Evolutionary conservation across 53 echinoderm and acorn worm species (phyloP), one percentile per base, ranked within the genome.

Genomic region (Temnopleurus reevesii): DNA sequence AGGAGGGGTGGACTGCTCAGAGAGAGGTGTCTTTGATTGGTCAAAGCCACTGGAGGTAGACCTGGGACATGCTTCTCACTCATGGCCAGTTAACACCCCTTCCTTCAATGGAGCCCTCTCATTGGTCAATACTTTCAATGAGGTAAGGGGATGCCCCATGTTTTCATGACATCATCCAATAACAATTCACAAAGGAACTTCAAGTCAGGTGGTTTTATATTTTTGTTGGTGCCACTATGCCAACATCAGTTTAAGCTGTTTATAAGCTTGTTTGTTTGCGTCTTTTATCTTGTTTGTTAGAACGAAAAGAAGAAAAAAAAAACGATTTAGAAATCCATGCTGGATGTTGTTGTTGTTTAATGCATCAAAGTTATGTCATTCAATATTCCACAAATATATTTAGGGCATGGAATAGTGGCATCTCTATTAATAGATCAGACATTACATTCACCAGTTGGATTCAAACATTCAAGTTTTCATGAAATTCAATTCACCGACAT

Each of bases 51-150:
- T 38, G 8, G 19, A 23, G 23, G n/a, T 38, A 56, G 35, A 49
- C 33, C 55, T 19, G 24, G 33, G 29, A 7, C 83, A 55, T 83
- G 83, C 12, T 24, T 56, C 83, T 83, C n/a, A 23, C n/a, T 15
- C 56, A 83, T 83, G 83, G 21, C 57, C 36, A 55, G n/a, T 49
- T 56, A 35, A 53, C 83, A 33, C 83, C 83, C 83, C 54, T 33
- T 31, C 33, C 55, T 27, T 56, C 10, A 49, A 41, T 83, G 41
- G 36, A 10, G 43, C 55, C 18, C 18, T 56, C 8, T 26, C 5
- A 83, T 83, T 83, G 83, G 83, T 55, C 83, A 83, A 53, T 83
- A 36, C 81, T 55, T 82, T 56, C 34, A 83, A 56, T 83, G 54
- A 83, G 54, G 83, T 83, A 30, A 83, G 83, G 83, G 83, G 38